Evolutionary conservation across 2,113 vertebrate genomes (phyloP), one percentile per base, ranked within the genome.

Genomic region (Bujurquina vittata): DNA sequence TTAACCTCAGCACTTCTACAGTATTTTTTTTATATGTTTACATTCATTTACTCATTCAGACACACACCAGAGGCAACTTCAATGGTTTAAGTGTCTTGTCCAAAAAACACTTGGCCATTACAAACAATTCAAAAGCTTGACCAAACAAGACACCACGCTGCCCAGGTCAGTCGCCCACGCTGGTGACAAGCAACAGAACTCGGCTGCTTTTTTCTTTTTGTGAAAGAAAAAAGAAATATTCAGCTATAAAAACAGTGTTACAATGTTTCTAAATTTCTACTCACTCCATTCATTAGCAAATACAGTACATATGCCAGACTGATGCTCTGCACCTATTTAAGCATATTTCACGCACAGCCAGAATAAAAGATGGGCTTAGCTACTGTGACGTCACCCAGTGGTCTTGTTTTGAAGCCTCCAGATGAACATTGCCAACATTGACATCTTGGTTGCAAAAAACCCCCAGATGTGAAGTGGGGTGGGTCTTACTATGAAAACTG

Each of bases 31-130:
- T 52, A 69, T 52, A 15, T 49, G 1, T 69, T 52, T 52, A 52
- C 65, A 20, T 69, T 69, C 65, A 52, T 52, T 69, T 69, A 52
- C 43, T 69, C 15, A 69, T 69, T 69, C 43, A 69, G 23, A 29
- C 23, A 69, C 65, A 52, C 5, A 52, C 37, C 40, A 69, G 65
- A 69, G 65, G 0, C 23, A 49, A 29, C 63, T 29, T 46, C 9
- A 37, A 46, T 3, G 40, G 40, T 49, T 67, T 23, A 67, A 67
- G 40, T 26, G 22, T 49, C 43, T 49, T 69, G 43, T 46, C 65
- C 23, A 29, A 49, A 69, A 69, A 11, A 0, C 65, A 29, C 40
- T 69, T 4, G 1, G 63, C 23, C 22, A 49, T 69, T 29, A 0
- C 43, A 69, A 69, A 52, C 23, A 52, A 52, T 23, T 69, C 22